Percentiles rank a stretch among this genome's conserved stretches.
Conservation (phyloP, 2,113 vertebrate genomes). For the Stegastes partitus region DNA sequence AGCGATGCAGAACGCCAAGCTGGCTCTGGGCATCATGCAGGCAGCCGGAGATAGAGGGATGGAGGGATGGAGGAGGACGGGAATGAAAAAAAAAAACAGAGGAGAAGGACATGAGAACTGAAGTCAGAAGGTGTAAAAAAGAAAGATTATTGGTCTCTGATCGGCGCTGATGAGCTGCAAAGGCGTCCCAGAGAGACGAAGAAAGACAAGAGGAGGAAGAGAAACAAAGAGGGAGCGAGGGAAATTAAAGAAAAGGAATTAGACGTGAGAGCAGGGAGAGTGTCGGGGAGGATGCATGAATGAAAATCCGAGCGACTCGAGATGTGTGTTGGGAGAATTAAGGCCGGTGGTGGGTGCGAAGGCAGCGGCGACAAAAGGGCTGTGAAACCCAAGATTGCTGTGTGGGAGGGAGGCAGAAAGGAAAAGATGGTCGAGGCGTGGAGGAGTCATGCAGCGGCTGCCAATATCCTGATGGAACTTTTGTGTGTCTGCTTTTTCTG, state of each 20-base stretch:
- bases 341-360: constrained; percentile 57
- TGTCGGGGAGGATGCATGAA: constrained; percentile 34
- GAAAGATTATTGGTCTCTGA: constrained; percentile 47
- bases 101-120: not conserved
- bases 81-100: not conserved
- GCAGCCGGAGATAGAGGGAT: constrained; percentile 21
- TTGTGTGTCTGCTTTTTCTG: constrained; percentile 9
- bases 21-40: constrained; percentile 36
- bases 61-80: constrained; percentile 26
- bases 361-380: constrained; percentile 51
- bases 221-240: constrained; percentile 49
- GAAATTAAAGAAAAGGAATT: constrained; percentile 70
- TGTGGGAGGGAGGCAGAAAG: constrained; percentile 48
- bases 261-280: constrained; percentile 42
- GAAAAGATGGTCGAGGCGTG: constrained; percentile 10
- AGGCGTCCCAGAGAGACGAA: constrained; percentile 35
- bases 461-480: constrained; percentile 22
- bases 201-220: constrained; percentile 46
- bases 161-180: constrained; percentile 46
- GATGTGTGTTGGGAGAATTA: constrained; percentile 58
- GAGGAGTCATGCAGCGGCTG: constrained; percentile 9
- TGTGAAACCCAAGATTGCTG: constrained; percentile 45
- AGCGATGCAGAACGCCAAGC: constrained; percentile 42
- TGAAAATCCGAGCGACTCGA: constrained; percentile 50
- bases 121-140: constrained; percentile 24